Evolutionary conservation across 2,113 vertebrate genomes (phyloP), one percentile per base, ranked within the genome.

Genomic region (Leucosticte australis): DNA sequence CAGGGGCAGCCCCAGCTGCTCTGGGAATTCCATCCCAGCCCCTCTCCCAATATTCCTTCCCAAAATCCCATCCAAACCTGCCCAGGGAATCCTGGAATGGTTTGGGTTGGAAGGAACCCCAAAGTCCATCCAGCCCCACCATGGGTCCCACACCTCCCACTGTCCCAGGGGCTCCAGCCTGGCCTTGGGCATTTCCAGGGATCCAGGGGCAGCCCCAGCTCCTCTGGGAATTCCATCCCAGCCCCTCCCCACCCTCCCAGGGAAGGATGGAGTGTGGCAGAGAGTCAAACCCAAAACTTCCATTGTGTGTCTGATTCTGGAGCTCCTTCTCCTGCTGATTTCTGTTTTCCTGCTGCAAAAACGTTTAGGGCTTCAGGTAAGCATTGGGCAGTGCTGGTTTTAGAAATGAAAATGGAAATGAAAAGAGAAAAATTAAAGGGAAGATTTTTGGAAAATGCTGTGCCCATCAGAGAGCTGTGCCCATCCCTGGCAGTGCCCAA

Each of bases 231-330:
- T 73, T 33, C 57, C 57, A 42, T 19, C 53, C 65, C 55, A 60
- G 23, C 18, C 30, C 30, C 30, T 59, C 19, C 37, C 59, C 42
- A 47, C 22, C 55, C 30, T 28, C 33, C 1, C 31, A 50, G 46
- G 50, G 83, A 26, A 67, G 62, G 21, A 50, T 2, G 5, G n/a
- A 41, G 5, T 3, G 15, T 17, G 42, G 35, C 55, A 59, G 47
- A 49, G 24, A 13, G 3, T 70, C 18, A 16, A 42, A 78, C 17
- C 24, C 52, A 44, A 6, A 31, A 19, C 7, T 6, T 59, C 6
- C 57, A 0, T 20, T 14, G 0, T 5, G 3, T n/a, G 7, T 21
- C 14, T 28, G 77, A 39, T 68, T 46, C 15, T 1, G 37, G 30
- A 46, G 41, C 7, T 46, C 22, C 1, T 71, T 41, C 76, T 39